A percentile compares a stretch with the other conserved stretches of the same genome.
Evolutionary conservation across 2,113 vertebrate species (phyloP).

Genomic region (Thamnaconus septentrionalis): DNA sequence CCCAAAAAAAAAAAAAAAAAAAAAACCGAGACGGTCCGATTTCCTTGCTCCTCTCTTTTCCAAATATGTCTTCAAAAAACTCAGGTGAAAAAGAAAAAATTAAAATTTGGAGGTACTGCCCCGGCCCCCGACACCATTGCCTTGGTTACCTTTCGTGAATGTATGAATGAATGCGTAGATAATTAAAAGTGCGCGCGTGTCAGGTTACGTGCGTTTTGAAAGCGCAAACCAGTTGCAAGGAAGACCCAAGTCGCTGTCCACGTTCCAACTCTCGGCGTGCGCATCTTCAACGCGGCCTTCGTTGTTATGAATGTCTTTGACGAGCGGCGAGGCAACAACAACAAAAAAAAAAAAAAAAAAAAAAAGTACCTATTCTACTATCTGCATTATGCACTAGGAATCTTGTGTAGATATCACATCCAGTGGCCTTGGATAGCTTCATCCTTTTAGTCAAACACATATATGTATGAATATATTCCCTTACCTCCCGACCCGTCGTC

Average conservation of each 20-base stretch:
- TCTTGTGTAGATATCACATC: constrained; percentile 55
- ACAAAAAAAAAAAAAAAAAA: background rate
- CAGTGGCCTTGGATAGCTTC: constrained; percentile 69
- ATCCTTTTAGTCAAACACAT: constrained; percentile 37
- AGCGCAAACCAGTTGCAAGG: constrained; percentile 10
- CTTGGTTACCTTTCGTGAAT: constrained; percentile 70
- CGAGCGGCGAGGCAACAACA: constrained; percentile 25
- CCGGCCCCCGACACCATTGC: constrained; percentile 48
- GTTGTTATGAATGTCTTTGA: constrained; percentile 60
- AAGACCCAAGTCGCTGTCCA: too few relatives aligned
- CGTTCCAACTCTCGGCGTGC: constrained; percentile 28
- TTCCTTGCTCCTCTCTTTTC: constrained; percentile 31
- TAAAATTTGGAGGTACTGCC: constrained; percentile 56
- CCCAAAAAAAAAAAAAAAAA: constrained; percentile 12
- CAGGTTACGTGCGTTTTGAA: constrained; percentile 30
- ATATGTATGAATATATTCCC: constrained; percentile 42
- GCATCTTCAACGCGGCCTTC: constrained; percentile 64
- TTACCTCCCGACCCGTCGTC: constrained; percentile 27
- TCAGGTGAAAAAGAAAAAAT: constrained; percentile 73
- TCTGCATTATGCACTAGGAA: constrained; percentile 65
- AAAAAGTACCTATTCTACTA: constrained; percentile 23
- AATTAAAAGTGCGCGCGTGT: constrained; percentile 11
- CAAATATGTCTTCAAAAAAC: constrained; percentile 57
- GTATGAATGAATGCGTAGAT: constrained; percentile 65
- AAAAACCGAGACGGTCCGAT: constrained; percentile 3